Conservation (phyloP, 2,888 invertebrate species). For the Eumacrocentrus americanus region DNA sequence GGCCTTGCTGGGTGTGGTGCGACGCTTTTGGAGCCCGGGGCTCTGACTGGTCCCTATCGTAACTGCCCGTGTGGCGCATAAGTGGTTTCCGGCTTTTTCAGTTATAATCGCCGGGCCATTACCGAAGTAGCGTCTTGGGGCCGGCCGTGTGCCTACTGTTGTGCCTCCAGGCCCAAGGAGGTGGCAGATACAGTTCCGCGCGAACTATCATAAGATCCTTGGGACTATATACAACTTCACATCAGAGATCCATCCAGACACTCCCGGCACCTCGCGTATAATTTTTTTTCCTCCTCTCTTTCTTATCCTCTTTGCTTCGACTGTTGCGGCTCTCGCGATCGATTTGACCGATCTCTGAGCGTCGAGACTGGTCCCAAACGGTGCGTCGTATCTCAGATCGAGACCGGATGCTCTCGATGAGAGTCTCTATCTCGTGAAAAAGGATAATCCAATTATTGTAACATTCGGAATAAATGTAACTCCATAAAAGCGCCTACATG, state of each 20-base stretch:
- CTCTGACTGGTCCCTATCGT: constrained; percentile 18
- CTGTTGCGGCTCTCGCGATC: constrained; percentile 25
- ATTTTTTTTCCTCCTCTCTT: constrained; percentile 14
- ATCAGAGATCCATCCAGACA: not conserved
- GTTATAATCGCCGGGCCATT: constrained; percentile 57
- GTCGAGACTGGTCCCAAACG: too few species aligned
- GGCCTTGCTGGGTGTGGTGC: constrained; percentile 30
- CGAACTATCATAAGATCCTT: not conserved
- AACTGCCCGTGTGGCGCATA: constrained; percentile 51
- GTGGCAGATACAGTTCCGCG: constrained; percentile 17
- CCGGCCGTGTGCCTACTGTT: constrained; percentile 57
- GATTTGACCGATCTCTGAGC: constrained; percentile 20
- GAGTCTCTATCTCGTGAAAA: constrained; percentile 4
- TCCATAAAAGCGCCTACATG: too few species aligned
- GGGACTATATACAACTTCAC: not conserved
- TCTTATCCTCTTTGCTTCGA: constrained; percentile 28
- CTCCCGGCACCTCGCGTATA: constrained; percentile 15
- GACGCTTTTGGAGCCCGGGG: constrained; percentile 15
- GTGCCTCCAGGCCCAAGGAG: constrained; percentile 40
- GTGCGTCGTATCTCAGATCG: constrained; percentile 11
- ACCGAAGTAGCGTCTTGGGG: constrained; percentile 55
- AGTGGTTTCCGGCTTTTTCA: constrained; percentile 61
- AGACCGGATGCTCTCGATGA: constrained; percentile 23
- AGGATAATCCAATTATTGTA: not conserved
- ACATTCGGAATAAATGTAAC: not conserved